phyloP scores from a whole-genome alignment of 2,797 vertebrate species.

The Sebastes oblongus region DNA sequence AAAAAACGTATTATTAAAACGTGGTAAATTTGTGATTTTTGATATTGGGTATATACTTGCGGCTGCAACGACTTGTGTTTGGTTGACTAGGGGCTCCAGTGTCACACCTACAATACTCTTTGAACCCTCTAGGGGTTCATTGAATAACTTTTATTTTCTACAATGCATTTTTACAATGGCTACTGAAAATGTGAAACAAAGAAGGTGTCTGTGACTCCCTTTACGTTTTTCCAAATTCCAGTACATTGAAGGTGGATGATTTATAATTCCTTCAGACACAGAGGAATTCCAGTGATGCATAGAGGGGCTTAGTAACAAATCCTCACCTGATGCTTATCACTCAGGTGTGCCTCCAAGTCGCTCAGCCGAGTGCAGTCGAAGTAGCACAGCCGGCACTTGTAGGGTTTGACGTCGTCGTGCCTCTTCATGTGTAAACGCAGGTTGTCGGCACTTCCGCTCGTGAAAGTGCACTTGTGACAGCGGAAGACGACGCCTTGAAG shows the following conservation, averaged over 20 bases:
- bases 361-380: conserved; percentile 90
- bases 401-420: conserved; percentile 88
- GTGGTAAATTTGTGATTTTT: too few species aligned
- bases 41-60: background rate
- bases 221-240: background rate
- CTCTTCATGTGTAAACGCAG: conserved; percentile 88
- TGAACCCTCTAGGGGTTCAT: background rate
- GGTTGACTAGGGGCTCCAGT: background rate
- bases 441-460: conserved; percentile 88
- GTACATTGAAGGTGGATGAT: background rate
- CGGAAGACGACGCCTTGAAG: conserved; percentile 90
- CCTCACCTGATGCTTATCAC: conserved; percentile 78
- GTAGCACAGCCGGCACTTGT: conserved; percentile 92
- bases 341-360: conserved; percentile 90
- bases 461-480: conserved; percentile 95
- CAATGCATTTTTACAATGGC: background rate
- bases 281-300: conserved; percentile 17
- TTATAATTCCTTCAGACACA: background rate
- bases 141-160: background rate
- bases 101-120: background rate
- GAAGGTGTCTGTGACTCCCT: background rate
- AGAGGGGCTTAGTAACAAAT: background rate
- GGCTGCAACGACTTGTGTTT: background rate
- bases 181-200: conserved; percentile 3
- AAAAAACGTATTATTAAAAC: too few species aligned